phyloP scores from a whole-genome alignment of 2,113 vertebrate species.

The Mixornis gularis region DNA sequence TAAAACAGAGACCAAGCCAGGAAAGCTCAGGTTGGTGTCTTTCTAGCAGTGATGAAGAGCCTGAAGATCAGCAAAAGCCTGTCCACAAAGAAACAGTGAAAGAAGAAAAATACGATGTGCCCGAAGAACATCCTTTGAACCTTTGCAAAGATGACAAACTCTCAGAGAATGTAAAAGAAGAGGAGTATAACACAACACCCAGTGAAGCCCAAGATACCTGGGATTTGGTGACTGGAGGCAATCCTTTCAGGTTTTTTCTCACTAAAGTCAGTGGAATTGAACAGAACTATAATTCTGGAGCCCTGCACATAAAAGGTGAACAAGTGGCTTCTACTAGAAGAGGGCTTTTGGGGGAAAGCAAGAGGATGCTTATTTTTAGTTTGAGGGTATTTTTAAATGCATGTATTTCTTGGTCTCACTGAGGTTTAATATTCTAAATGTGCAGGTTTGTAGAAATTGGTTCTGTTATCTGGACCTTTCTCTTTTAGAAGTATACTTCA shows the following conservation, averaged over 20 bases:
- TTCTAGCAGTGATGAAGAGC: slow-evolving; percentile 89
- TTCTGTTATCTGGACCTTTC: neutral
- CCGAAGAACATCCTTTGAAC: neutral
- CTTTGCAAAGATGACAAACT: neutral
- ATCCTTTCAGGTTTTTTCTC: slow-evolving; percentile 88
- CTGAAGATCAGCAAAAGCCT: neutral
- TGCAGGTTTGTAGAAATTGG: neutral
- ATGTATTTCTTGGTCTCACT: neutral
- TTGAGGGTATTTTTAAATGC: neutral
- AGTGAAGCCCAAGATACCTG: slow-evolving; percentile 80
- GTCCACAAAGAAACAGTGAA: neutral
- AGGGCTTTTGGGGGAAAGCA: neutral
- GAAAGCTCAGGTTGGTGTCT: slow-evolving; percentile 87
- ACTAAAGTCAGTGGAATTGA: slow-evolving; percentile 90
- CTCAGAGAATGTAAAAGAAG: slow-evolving; percentile 47
- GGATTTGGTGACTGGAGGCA: slow-evolving; percentile 74
- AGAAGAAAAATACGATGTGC: neutral
- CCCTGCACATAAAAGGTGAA: slow-evolving; percentile 91
- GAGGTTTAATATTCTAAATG: neutral
- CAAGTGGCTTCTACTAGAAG: neutral
- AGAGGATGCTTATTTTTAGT: neutral
- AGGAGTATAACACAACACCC: neutral
- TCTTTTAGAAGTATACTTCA: neutral
- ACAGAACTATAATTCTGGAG: slow-evolving; percentile 82
- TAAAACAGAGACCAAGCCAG: slow-evolving; percentile 73